Evolutionary conservation across 2,797 vertebrate species (phyloP).

Genomic region (Hapalemur alaotrensis): DNA sequence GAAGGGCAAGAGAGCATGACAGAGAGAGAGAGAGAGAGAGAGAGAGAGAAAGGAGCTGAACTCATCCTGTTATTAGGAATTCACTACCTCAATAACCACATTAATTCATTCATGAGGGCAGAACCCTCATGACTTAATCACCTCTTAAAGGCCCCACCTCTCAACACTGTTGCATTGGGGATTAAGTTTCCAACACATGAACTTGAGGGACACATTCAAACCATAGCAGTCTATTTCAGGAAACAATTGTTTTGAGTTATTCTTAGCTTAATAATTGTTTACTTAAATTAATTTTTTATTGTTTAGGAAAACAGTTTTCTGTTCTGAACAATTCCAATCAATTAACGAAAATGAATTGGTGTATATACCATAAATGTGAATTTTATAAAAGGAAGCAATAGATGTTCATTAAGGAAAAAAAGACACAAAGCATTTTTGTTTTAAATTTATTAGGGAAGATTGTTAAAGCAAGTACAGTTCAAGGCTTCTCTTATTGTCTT

Average conservation of each 20-base stretch:
- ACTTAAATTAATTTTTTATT: neutral
- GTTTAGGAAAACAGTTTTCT: neutral
- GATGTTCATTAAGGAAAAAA: neutral
- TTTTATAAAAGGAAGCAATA: neutral
- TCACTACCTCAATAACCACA: neutral
- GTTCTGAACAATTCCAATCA: neutral
- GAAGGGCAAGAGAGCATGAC: neutral
- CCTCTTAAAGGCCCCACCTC: neutral
- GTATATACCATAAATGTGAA: neutral
- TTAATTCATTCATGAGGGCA: neutral
- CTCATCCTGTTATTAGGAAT: neutral
- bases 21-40: too few species aligned
- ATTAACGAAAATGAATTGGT: neutral
- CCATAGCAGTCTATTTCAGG: neutral
- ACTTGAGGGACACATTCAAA: neutral
- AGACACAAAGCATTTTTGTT: neutral
- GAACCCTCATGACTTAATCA: neutral
- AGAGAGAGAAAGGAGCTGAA: neutral
- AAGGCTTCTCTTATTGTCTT: neutral
- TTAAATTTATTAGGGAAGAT: neutral
- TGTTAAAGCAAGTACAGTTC: neutral
- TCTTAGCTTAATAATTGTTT: neutral
- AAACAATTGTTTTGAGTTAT: neutral
- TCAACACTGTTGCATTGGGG: neutral
- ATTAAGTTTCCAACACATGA: neutral